Evolutionary conservation across 2,113 vertebrate genomes (phyloP).

Genomic region (Bettongia penicillata): DNA sequence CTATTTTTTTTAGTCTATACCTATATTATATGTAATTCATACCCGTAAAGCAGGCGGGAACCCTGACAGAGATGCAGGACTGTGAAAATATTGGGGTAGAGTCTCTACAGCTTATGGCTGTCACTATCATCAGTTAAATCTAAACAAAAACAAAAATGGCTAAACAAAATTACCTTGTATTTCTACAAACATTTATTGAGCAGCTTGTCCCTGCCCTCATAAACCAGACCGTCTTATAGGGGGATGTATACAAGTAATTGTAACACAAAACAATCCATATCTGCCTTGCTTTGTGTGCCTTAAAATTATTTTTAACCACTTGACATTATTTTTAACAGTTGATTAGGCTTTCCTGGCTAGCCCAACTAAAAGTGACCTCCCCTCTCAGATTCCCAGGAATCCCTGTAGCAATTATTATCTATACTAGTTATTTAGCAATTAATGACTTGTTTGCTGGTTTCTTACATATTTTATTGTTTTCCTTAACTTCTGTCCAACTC

Average conservation of each 20-base stretch:
- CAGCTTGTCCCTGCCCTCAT: not conserved
- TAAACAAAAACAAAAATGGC: not conserved
- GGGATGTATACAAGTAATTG: not conserved
- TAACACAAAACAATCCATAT: not conserved
- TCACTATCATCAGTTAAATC: not conserved
- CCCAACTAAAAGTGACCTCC: not conserved
- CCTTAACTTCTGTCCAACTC: not conserved
- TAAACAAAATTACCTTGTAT: not conserved
- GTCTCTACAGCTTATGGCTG: not conserved
- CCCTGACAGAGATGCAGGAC: not conserved
- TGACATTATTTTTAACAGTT: not conserved
- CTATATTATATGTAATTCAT: slow-evolving; percentile 11
- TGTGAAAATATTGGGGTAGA: slow-evolving; percentile 1
- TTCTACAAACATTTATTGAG: not conserved
- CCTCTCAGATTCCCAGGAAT: too few relatives aligned
- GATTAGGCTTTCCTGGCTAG: not conserved
- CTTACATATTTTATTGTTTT: not conserved
- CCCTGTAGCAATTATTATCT: not conserved
- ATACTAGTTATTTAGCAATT: not conserved
- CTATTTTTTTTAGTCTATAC: not conserved
- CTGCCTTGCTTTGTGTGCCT: not conserved
- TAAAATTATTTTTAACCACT: too few relatives aligned
- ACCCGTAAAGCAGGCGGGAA: not conserved
- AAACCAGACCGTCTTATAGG: not conserved
- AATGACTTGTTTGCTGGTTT: not conserved